Conservation (phyloP, 2,797 vertebrate genomes). For the Cyclura pinguis region DNA sequence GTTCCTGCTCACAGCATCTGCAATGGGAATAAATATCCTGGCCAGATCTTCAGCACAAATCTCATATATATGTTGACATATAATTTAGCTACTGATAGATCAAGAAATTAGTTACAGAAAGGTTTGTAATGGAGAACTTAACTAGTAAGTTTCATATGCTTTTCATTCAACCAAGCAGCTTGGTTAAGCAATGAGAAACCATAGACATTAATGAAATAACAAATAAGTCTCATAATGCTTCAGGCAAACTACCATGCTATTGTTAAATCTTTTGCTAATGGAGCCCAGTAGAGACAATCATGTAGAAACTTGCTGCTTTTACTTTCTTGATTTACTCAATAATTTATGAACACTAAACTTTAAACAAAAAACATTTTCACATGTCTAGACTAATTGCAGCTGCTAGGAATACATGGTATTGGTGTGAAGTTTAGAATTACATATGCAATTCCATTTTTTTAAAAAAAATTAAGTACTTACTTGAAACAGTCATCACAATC, state of each 20-base stretch:
- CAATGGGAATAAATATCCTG: background rate
- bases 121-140: background rate
- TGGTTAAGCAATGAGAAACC: background rate
- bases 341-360: background rate
- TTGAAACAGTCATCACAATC: conserved; percentile 96
- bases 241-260: background rate
- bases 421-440: conserved; percentile 33
- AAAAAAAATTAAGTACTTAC: conserved; percentile 79
- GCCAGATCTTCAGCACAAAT: background rate
- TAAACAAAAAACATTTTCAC: conserved; percentile 4
- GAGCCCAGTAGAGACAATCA: background rate
- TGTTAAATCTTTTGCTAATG: background rate
- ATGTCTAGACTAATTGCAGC: conserved; percentile 49
- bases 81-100: background rate
- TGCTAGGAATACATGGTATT: conserved; percentile 37
- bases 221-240: background rate
- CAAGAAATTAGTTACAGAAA: background rate
- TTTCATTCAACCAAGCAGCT: background rate
- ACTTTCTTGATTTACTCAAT: background rate
- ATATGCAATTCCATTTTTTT: conserved; percentile 46
- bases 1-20: too few species aligned
- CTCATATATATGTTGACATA: background rate
- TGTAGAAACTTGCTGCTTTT: background rate
- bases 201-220: background rate
- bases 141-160: background rate